Base-by-base conservation (phyloP, 2,797 vertebrate species). In the Diglossa cyanea region DNA sequence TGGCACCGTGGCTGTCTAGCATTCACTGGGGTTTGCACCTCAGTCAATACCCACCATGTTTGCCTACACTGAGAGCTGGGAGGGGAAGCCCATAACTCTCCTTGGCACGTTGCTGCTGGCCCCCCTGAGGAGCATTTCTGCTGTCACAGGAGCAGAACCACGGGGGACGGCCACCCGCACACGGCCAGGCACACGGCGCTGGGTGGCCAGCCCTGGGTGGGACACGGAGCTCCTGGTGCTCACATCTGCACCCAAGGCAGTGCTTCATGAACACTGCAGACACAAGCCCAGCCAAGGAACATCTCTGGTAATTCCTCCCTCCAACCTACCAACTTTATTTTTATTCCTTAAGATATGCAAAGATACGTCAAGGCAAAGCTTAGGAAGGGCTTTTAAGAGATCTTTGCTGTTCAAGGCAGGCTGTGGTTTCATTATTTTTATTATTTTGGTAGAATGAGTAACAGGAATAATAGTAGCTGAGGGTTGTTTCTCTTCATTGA, bases 401-500 rank as follows among this genome's bases (percentile, higher is more conserved):
- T 92, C 94, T 95, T 94, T 96, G 58, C 86, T 79, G 55, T 76
- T 87, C 80, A 68, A 95, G 92, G 80, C 89, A 95, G 87, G 84
- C 94, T 97, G 96, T 84, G 97, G 96, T 97, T 96, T 96, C 78
- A 95, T 95, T 96, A 92, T 94, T 97, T 97, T 97, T 97, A 96
- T 96, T 97, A 96, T 96, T 97, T 95, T 93, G 95, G 95, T 94
- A 93, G 94, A 95, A 94, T 96, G 96, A 97, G 95, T 96, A 97
- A 95, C 87, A 96, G 94, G 93, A 97, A 96, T 95, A 96, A 96
- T 96, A 95, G 93, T 96, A 97, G 94, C 94, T 96, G 93, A 95
- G 93, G 82, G 91, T 97, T 97, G 95, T 97, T 97, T 97, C 96
- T 97, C 93, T 97, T 97, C 95, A 90, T 95, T 96, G 94, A 96